A percentile compares a stretch with the other conserved stretches of the same genome.
Evolutionary conservation across 1,140 invertebrate species (phyloP).

Genomic region (Megathymus violae): DNA sequence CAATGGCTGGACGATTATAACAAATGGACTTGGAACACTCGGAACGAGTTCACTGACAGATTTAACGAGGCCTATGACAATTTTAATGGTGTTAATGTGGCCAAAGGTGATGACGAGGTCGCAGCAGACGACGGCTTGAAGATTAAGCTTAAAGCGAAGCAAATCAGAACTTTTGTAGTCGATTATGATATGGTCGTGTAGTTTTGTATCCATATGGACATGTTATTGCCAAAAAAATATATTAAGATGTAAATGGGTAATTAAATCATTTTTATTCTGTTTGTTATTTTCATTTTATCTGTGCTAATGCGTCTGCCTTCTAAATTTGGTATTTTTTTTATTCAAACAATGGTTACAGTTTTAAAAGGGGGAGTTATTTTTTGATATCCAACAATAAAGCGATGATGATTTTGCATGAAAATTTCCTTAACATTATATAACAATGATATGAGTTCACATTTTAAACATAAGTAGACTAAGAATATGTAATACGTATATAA

Average conservation of each 20-base stretch:
- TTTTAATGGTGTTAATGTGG: conserved; percentile 6
- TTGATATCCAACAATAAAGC: no score
- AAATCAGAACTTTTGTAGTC: conserved; percentile 67
- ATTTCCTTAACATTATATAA: no score
- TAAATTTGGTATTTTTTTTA: no score
- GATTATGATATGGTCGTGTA: conserved; percentile 41
- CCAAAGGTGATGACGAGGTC: conserved; percentile 10
- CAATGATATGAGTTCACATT: no score
- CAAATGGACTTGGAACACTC: conserved; percentile 79
- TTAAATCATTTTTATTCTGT: not conserved
- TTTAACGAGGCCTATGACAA: conserved; percentile 52
- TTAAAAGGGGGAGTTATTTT: no score
- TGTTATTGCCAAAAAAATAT: not conserved
- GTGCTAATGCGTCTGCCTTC: no score
- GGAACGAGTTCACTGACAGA: conserved; percentile 47
- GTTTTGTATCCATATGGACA: not conserved
- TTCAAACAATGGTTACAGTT: no score
- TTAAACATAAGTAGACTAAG: no score
- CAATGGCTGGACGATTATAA: conserved; percentile 80
- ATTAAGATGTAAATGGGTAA: not conserved
- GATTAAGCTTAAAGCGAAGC: conserved; percentile 57
- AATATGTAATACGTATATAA: no score
- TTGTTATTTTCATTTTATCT: no score
- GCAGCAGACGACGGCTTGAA: conserved; percentile 42
- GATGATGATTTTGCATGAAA: no score